Percentiles rank a stretch among this genome's conserved stretches.
Conservation (phyloP, 2,113 vertebrate species). For the Balaeniceps rex region DNA sequence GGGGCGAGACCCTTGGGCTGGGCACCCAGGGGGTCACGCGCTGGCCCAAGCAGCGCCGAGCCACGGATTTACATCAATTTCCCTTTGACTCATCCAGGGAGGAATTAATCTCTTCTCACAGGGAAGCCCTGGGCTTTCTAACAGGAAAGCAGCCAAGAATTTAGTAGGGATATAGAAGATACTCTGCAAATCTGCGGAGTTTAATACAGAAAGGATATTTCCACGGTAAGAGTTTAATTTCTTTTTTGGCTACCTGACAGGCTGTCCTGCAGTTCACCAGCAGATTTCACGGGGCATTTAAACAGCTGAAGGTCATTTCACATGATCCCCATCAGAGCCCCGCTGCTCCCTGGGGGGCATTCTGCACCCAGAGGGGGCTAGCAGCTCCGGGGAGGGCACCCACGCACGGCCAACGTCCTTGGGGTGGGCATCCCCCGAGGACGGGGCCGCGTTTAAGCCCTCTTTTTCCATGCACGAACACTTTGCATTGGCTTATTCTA, state of each 20-base stretch:
- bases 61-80: fast-evolving
- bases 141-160: neutral
- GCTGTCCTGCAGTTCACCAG: neutral
- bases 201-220: neutral
- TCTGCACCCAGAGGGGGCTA: neutral
- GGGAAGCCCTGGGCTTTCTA: neutral
- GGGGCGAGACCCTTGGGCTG: fast-evolving
- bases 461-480: fast-evolving
- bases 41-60: neutral
- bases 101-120: neutral
- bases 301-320: neutral
- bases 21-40: fast-evolving
- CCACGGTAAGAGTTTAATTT: neutral
- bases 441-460: fast-evolving
- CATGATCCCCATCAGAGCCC: neutral
- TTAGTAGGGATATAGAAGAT: neutral
- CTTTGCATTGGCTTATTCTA: neutral
- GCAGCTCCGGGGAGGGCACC: too few relatives aligned
- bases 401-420: fast-evolving
- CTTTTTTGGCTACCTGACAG: neutral
- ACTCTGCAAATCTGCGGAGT: neutral
- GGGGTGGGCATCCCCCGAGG: neutral
- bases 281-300: fast-evolving
- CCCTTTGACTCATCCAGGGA: neutral
- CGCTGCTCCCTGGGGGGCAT: neutral